Conservation (phyloP, 2,888 invertebrate species). For the Leistus spinibarbis region DNA sequence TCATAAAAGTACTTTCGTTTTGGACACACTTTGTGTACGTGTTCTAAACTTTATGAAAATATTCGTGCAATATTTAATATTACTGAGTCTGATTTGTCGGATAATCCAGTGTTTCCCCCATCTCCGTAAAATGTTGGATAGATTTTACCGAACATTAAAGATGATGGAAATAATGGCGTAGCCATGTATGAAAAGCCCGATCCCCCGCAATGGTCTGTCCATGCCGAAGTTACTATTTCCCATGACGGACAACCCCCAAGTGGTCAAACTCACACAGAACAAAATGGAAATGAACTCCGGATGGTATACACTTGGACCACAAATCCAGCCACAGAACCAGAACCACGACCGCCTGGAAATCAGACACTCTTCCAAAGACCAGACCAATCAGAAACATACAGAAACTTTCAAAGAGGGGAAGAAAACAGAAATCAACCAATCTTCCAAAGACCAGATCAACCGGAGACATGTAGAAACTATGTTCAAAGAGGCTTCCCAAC, state of each 20-base stretch:
- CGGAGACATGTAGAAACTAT: constrained; percentile 30
- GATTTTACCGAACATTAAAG: not conserved
- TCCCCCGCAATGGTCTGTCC: constrained; percentile 70
- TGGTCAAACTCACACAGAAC: constrained; percentile 52
- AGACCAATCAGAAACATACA: not conserved
- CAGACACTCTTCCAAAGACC: constrained; percentile 1
- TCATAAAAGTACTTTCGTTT: not conserved
- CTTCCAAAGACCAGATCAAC: not conserved
- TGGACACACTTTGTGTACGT: constrained; percentile 6
- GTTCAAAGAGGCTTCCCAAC: too few species aligned
- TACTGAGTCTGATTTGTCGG: too few species aligned
- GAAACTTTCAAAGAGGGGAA: not conserved
- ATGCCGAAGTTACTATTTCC: constrained; percentile 70
- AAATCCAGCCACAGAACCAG: constrained; percentile 47
- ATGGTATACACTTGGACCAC: constrained; percentile 62
- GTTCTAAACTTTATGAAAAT: not conserved
- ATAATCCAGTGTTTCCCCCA: not conserved
- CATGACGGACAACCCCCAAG: constrained; percentile 56
- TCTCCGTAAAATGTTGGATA: not conserved
- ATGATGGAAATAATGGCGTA: not conserved
- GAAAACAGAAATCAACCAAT: not conserved
- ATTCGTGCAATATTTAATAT: too few species aligned
- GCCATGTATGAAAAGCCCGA: constrained; percentile 27
- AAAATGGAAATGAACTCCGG: constrained; percentile 60
- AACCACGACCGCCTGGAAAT: constrained; percentile 38